Evolutionary conservation across 1,140 invertebrate genomes (phyloP).

Genomic region (Caerostris extrusa): DNA sequence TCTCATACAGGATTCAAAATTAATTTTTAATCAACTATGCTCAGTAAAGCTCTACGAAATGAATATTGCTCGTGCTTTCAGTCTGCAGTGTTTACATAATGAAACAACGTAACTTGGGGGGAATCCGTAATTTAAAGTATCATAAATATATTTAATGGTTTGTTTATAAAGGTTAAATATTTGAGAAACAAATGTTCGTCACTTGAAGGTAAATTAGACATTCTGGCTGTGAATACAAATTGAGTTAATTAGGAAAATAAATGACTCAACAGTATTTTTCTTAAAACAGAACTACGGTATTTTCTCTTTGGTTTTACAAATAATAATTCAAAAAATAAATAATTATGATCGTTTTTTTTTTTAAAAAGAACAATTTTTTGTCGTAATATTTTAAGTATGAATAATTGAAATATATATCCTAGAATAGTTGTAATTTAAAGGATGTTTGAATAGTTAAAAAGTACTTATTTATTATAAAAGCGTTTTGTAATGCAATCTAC

Average conservation of each 20-base stretch:
- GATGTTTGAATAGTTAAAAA: too few relatives aligned
- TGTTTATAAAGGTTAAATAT: constrained; percentile 24
- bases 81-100: constrained; percentile 10
- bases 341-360: too few relatives aligned
- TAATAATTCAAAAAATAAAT: too few relatives aligned
- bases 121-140: constrained; percentile 16
- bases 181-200: constrained; percentile 18
- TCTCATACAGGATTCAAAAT: not conserved
- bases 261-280: too few relatives aligned
- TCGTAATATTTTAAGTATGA: too few relatives aligned
- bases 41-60: not conserved
- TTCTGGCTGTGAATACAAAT: not conserved
- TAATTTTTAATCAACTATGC: constrained; percentile 35
- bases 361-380: too few relatives aligned
- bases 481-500: too few relatives aligned
- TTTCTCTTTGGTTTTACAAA: too few relatives aligned
- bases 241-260: not conserved
- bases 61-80: not conserved
- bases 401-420: too few relatives aligned
- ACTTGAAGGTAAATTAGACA: constrained; percentile 32
- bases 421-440: too few relatives aligned
- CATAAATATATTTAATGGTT: constrained; percentile 33
- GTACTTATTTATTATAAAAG: too few relatives aligned
- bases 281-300: too few relatives aligned
- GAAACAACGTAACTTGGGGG: constrained; percentile 4